These are phyloP conservation scores for Tor tambroides DNA, from an alignment of 2,113 vertebrate genomes.

Conservation along the genomic window DNA sequence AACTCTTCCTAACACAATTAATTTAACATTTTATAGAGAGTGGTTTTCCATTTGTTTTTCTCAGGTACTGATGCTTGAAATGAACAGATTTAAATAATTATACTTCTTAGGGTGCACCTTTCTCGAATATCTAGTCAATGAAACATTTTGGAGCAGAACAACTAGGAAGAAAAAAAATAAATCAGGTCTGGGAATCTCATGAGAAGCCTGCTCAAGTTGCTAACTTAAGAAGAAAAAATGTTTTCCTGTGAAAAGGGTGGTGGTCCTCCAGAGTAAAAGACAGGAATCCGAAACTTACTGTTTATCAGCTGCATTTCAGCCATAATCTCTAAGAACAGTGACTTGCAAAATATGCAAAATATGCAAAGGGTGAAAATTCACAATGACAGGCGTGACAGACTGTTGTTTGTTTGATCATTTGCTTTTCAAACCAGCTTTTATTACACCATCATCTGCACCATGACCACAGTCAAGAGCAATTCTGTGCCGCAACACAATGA, in stretches of 20 bases:
- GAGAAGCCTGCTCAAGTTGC: not conserved
- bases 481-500: conserved; percentile 38
- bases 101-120: no score
- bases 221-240: not conserved
- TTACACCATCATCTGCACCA: conserved; percentile 52
- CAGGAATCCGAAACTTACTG: not conserved
- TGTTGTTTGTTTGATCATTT: not conserved
- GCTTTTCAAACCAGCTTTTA: conserved; percentile 61
- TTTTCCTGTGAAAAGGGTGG: not conserved
- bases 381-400: not conserved
- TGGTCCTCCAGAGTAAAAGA: no score
- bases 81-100: no score
- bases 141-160: no score
- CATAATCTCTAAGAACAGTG: not conserved
- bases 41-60: no score
- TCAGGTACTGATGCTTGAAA: no score
- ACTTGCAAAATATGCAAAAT: not conserved
- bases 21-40: no score
- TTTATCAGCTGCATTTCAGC: not conserved
- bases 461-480: conserved; percentile 24
- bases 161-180: no score
- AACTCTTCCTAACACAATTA: no score
- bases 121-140: no score
- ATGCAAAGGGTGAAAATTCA: not conserved
- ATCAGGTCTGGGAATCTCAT: not conserved